These are phyloP conservation scores for Planiliza haematocheilus DNA, from an alignment of 2,113 vertebrate genomes.

Conservation along the genomic window DNA sequence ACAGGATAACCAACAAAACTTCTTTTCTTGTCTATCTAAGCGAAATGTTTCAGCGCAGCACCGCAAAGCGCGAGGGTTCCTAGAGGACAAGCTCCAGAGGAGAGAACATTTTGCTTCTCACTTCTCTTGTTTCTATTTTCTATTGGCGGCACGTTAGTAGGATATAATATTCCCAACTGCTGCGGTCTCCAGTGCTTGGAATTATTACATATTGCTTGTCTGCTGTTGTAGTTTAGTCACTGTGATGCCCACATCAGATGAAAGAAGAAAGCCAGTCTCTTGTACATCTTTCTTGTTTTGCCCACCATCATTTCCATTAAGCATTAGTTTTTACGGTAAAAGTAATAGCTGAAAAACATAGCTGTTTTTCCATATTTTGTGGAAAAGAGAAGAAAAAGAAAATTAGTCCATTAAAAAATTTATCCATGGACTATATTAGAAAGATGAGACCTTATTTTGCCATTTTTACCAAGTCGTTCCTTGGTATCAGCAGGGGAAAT, in stretches of 20 bases:
- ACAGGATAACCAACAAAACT: slow-evolving; percentile 68
- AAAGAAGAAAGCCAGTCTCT: background rate
- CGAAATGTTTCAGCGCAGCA: slow-evolving; percentile 52
- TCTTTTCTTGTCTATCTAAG: slow-evolving; percentile 77
- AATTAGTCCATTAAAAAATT: no score
- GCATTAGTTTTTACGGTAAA: no score
- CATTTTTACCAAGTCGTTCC: no score
- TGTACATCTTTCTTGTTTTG: background rate
- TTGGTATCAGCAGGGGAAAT: no score
- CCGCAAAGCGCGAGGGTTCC: slow-evolving; percentile 40
- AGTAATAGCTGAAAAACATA: no score
- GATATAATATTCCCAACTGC: background rate
- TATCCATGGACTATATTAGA: no score
- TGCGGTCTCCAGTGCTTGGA: background rate
- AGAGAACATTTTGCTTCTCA: background rate
- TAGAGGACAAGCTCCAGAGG: slow-evolving; percentile 37
- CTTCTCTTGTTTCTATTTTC: slow-evolving; percentile 3
- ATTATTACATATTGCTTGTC: background rate
- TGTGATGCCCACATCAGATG: background rate
- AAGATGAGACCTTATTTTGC: no score
- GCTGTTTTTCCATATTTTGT: no score
- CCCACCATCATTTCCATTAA: no score
- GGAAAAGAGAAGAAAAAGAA: no score
- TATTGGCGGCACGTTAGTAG: background rate
- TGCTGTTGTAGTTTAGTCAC: background rate